Evolutionary conservation across 2,888 invertebrate genomes (phyloP).

Genomic region (Andrena chrysosceles): DNA sequence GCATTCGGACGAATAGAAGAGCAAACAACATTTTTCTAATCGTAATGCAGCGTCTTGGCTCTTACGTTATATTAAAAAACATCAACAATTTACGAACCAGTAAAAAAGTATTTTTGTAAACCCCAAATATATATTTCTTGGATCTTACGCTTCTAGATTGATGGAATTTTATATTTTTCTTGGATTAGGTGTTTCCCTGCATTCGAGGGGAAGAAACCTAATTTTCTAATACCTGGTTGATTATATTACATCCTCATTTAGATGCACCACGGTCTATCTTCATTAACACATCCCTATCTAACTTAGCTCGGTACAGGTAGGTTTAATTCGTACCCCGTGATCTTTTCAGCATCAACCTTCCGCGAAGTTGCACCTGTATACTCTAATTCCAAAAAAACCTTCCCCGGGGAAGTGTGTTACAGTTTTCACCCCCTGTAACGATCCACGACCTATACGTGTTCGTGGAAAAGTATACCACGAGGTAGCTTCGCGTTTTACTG

Average conservation of each 20-base stretch:
- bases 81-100: too few species aligned
- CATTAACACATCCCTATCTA: constrained; percentile 26
- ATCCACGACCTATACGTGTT: constrained; percentile 22
- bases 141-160: background rate
- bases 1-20: background rate
- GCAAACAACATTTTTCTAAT: too few species aligned
- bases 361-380: constrained; percentile 40
- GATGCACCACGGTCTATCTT: constrained; percentile 13
- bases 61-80: too few species aligned
- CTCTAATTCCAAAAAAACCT: constrained; percentile 38
- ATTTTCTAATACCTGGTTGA: background rate
- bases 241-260: background rate
- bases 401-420: constrained; percentile 11
- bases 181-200: background rate
- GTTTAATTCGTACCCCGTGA: constrained; percentile 33
- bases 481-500: constrained; percentile 23
- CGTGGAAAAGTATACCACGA: constrained; percentile 25
- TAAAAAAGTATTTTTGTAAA: too few species aligned
- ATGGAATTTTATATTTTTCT: background rate
- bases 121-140: background rate
- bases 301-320: constrained; percentile 23
- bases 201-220: background rate
- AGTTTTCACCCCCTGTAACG: constrained; percentile 37
- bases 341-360: constrained; percentile 49
- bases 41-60: too few species aligned